Evolutionary conservation across 2,113 vertebrate genomes (phyloP).

Genomic region (Crotalus viridis): DNA sequence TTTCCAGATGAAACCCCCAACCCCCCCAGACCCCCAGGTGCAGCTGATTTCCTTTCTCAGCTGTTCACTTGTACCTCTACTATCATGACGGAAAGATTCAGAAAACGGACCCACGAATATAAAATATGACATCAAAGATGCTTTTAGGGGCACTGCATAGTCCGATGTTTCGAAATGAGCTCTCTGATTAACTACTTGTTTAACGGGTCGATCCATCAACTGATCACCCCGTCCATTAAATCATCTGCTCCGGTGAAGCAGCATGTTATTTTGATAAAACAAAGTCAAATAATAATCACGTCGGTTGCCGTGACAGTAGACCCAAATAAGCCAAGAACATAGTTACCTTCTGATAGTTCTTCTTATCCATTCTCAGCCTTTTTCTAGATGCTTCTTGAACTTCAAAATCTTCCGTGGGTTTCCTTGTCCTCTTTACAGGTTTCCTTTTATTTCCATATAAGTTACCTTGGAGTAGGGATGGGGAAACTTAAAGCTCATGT

Average conservation of each 20-base stretch:
- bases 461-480: conserved; percentile 70
- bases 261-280: conserved; percentile 58
- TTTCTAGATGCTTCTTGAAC: conserved; percentile 72
- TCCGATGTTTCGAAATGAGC: neutral
- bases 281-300: conserved; percentile 54
- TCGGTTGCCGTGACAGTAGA: conserved; percentile 42
- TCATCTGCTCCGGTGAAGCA: conserved; percentile 2
- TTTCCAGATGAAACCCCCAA: neutral
- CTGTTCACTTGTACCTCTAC: neutral
- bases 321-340: conserved; percentile 34
- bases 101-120: neutral
- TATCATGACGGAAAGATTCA: neutral
- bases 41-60: neutral
- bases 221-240: neutral
- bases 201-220: neutral
- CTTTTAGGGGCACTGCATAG: neutral
- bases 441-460: conserved; percentile 75
- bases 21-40: neutral
- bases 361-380: conserved; percentile 74
- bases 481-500: conserved; percentile 59
- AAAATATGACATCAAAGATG: neutral
- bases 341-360: conserved; percentile 76
- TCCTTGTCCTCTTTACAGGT: conserved; percentile 73
- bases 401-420: conserved; percentile 66
- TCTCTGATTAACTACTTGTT: neutral